phyloP scores from a whole-genome alignment of 2,888 invertebrate species.

The Agrypnus murinus region DNA sequence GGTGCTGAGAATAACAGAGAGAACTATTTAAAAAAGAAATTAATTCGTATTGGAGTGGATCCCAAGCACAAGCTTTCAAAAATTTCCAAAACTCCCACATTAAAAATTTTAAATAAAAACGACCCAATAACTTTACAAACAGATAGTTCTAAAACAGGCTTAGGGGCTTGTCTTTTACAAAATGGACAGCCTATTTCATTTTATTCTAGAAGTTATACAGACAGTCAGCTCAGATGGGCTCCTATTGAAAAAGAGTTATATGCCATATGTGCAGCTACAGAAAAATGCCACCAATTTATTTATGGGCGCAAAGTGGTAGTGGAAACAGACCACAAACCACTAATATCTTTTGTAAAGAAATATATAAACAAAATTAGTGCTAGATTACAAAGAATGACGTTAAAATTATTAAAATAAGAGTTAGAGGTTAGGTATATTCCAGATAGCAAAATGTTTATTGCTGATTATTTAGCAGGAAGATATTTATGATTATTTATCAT shows the following conservation, averaged over 20 bases:
- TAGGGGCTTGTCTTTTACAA: constrained; percentile 17
- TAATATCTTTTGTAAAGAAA: no score
- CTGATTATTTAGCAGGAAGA: no score
- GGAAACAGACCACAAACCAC: no score
- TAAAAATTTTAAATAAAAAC: constrained; percentile 19
- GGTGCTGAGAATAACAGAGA: constrained; percentile 36
- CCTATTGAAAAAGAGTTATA: constrained; percentile 30
- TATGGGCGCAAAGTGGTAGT: no score
- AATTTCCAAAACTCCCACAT: constrained; percentile 10
- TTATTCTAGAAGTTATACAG: constrained; percentile 5
- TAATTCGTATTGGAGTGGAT: background rate
- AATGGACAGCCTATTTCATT: constrained; percentile 14
- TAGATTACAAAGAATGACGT: no score
- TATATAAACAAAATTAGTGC: no score
- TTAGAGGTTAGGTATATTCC: no score
- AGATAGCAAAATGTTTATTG: no score
- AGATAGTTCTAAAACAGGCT: constrained; percentile 20
- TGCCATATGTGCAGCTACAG: constrained; percentile 2
- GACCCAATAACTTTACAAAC: constrained; percentile 2
- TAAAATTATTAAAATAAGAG: no score
- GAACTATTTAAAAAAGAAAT: constrained; percentile 16
- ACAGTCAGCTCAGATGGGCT: constrained; percentile 5
- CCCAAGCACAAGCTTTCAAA: background rate
- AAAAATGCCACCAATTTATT: constrained; percentile 10
- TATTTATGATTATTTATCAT: no score